Evolutionary conservation across 2,888 invertebrate genomes (phyloP).

Genomic region (Himalopsyche tibetana): DNA sequence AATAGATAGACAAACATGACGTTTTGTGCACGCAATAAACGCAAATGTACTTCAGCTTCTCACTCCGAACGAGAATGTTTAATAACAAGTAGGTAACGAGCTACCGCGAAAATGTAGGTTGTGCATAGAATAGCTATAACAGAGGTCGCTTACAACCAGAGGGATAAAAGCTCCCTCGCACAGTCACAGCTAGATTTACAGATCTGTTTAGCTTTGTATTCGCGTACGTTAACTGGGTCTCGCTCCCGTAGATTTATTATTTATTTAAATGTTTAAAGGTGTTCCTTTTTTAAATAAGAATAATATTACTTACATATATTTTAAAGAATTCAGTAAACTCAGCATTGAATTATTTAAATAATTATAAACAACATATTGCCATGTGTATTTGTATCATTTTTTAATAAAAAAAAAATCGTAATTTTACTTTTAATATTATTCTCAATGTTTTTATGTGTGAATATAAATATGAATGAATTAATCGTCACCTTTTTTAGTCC

Average conservation of each 20-base stretch:
- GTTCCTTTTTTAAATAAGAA: no score
- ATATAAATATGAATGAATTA: no score
- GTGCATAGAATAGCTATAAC: not conserved
- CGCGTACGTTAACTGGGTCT: conserved; percentile 57
- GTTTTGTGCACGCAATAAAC: conserved; percentile 5
- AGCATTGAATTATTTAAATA: no score
- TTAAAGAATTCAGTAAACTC: no score
- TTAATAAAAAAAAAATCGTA: no score
- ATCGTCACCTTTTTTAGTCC: no score
- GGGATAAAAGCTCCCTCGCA: conserved; percentile 34
- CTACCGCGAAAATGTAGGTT: conserved; percentile 9
- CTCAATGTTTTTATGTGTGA: no score
- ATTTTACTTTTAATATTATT: no score
- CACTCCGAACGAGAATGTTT: conserved; percentile 4
- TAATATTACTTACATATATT: no score
- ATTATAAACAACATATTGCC: no score
- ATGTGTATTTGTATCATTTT: no score
- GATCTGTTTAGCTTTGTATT: conserved; percentile 58
- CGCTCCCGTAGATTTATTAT: not conserved
- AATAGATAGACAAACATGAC: not conserved
- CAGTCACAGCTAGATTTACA: conserved; percentile 40
- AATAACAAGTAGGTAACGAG: not conserved
- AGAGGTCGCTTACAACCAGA: conserved; percentile 16
- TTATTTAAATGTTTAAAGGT: not conserved
- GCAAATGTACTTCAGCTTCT: conserved; percentile 11